These are phyloP conservation scores for Leucozona laternaria DNA, from an alignment of 2,888 invertebrate species.

Conservation along the genomic window DNA sequence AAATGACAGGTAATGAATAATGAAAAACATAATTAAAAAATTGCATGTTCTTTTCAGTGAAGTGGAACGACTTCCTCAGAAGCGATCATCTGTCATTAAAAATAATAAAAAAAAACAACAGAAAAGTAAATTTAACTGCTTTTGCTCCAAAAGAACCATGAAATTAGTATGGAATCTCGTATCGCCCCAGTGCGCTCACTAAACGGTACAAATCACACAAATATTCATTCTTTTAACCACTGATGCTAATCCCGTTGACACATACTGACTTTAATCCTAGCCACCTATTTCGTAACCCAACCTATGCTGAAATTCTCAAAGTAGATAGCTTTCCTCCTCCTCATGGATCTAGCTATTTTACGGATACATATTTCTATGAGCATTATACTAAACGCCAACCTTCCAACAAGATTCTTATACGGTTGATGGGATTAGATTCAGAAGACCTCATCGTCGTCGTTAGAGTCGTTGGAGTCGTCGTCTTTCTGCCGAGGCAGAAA, in stretches of 20 bases:
- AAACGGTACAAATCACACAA: constrained; percentile 58
- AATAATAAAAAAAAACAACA: constrained; percentile 6
- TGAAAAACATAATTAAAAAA: not conserved
- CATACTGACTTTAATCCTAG: constrained; percentile 53
- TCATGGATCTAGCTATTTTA: constrained; percentile 35
- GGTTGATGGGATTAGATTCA: constrained; percentile 66
- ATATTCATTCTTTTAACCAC: constrained; percentile 3
- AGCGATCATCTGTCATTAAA: constrained; percentile 36
- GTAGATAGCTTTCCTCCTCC: constrained; percentile 28
- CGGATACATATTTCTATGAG: constrained; percentile 1
- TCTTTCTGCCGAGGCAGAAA: not conserved
- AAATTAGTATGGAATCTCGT: not conserved
- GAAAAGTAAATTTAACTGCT: constrained; percentile 22
- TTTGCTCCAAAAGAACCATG: constrained; percentile 6
- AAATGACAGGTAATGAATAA: not conserved
- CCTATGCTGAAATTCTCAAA: constrained; percentile 7
- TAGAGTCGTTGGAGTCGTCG: not conserved
- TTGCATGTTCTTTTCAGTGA: constrained; percentile 1
- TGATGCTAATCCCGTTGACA: constrained; percentile 65
- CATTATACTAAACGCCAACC: not conserved
- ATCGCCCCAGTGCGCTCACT: constrained; percentile 13
- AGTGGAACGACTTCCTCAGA: constrained; percentile 34
- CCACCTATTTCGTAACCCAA: constrained; percentile 59
- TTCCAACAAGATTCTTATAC: constrained; percentile 53
- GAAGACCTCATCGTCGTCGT: constrained; percentile 23